Conservation (phyloP, 2,888 invertebrate species). For the Drosophila eohydei region DNA sequence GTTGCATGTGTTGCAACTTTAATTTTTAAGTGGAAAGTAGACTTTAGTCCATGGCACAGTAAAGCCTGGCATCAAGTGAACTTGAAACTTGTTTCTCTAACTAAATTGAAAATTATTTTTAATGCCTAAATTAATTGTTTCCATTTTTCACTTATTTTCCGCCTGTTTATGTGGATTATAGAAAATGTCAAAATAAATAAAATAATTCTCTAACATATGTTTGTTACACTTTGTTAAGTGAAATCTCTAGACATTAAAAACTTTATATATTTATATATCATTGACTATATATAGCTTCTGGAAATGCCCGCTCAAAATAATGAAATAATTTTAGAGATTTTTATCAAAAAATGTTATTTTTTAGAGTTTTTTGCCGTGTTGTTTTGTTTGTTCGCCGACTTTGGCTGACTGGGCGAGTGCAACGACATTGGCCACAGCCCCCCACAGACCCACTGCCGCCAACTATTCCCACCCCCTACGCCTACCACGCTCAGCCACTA, state of each 20-base stretch:
- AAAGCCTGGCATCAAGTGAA: neutral
- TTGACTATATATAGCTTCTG: constrained; percentile 9
- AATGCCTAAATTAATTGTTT: no score
- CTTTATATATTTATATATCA: neutral
- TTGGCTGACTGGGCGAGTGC: constrained; percentile 58
- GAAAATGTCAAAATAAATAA: no score
- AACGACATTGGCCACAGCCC: constrained; percentile 60
- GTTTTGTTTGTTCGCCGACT: constrained; percentile 23
- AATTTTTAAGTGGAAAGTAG: constrained; percentile 17
- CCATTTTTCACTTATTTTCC: no score
- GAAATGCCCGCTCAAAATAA: neutral
- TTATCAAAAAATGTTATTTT: constrained; percentile 30
- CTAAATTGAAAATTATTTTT: no score
- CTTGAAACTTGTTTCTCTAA: neutral
- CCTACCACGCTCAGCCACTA: neutral
- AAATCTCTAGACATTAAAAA: neutral
- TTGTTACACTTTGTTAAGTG: neutral
- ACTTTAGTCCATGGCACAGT: constrained; percentile 19
- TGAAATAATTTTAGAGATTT: constrained; percentile 27
- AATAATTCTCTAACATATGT: no score
- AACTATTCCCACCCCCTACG: neutral
- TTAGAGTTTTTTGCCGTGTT: constrained; percentile 31
- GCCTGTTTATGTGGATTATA: no score
- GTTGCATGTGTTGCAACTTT: constrained; percentile 26
- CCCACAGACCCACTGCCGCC: neutral